phyloP scores from a whole-genome alignment of 2,888 invertebrate species.

The Drosophila affinis region DNA sequence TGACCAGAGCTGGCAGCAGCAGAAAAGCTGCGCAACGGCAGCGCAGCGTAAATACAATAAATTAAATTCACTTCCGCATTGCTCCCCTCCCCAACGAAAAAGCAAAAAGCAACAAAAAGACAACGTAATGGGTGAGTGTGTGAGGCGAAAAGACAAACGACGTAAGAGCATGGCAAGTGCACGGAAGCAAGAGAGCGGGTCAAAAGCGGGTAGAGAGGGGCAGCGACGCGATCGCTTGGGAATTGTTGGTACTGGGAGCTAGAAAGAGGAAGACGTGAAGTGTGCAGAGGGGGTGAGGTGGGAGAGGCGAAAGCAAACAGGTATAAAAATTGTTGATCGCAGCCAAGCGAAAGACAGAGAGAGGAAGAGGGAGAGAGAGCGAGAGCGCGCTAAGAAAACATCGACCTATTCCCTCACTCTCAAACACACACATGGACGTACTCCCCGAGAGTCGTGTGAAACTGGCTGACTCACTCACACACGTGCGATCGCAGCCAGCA shows the following conservation, averaged over 20 bases:
- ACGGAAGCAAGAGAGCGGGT: conserved; percentile 60
- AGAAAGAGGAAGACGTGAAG: conserved; percentile 31
- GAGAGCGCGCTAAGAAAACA: conserved; percentile 23
- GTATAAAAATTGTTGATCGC: conserved; percentile 71
- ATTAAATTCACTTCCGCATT: conserved; percentile 84
- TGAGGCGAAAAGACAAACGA: conserved; percentile 52
- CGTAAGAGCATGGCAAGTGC: conserved; percentile 65
- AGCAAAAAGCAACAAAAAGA: conserved; percentile 59
- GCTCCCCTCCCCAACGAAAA: conserved; percentile 74
- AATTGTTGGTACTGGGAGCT: conserved; percentile 44
- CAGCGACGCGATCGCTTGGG: conserved; percentile 63
- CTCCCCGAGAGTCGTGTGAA: conserved; percentile 21
- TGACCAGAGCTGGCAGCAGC: conserved; percentile 55
- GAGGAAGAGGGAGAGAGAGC: conserved; percentile 27
- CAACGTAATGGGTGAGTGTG: conserved; percentile 65
- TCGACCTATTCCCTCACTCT: conserved; percentile 40
- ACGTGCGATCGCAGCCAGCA: conserved; percentile 37
- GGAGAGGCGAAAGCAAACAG: conserved; percentile 58
- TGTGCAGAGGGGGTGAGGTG: conserved; percentile 9
- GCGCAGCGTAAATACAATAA: conserved; percentile 79
- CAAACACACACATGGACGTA: conserved; percentile 16
- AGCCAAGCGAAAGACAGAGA: conserved; percentile 50
- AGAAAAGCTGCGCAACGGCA: conserved; percentile 39
- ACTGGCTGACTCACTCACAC: conserved; percentile 51
- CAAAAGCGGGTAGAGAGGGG: conserved; percentile 52